Percentiles rank a stretch among this genome's conserved stretches.
Evolutionary conservation across 2,797 vertebrate species (phyloP).

Genomic region (Sebastes elongatus): DNA sequence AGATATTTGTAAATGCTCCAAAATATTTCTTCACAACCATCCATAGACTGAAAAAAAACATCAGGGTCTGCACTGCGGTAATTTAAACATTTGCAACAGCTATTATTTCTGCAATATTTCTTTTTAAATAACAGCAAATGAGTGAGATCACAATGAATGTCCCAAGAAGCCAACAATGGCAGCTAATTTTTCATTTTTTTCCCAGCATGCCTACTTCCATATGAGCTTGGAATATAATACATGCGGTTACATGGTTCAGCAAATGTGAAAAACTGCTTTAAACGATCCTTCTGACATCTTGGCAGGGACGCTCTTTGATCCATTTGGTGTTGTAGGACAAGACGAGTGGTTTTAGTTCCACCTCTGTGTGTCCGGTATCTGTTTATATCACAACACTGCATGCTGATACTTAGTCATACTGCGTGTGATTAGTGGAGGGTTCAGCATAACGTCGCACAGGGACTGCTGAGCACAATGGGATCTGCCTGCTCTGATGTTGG

Average conservation of each 20-base stretch:
- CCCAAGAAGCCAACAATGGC: slow-evolving; percentile 30
- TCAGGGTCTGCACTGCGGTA: neutral
- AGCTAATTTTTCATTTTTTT: slow-evolving; percentile 48
- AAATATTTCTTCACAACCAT: neutral
- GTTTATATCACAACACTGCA: slow-evolving; percentile 11
- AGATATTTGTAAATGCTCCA: slow-evolving; percentile 1
- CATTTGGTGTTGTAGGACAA: neutral
- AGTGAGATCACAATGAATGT: slow-evolving; percentile 21
- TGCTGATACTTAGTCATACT: neutral
- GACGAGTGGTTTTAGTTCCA: slow-evolving; percentile 11
- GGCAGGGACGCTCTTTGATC: slow-evolving; percentile 28
- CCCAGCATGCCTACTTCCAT: slow-evolving; percentile 35
- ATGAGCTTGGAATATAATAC: slow-evolving; percentile 46
- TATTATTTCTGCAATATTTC: neutral
- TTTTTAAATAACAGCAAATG: slow-evolving; percentile 20
- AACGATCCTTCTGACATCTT: slow-evolving; percentile 16
- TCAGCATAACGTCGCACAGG: neutral
- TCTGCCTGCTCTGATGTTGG: neutral
- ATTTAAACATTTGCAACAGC: neutral
- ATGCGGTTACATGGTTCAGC: slow-evolving; percentile 26
- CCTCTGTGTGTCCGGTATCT: neutral
- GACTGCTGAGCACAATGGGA: neutral
- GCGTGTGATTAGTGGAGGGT: neutral
- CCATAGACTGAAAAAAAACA: neutral
- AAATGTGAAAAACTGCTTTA: slow-evolving; percentile 36